These are phyloP conservation scores for Xiphophorus maculatus DNA, from an alignment of 2,113 vertebrate species.

Conservation along the genomic window DNA sequence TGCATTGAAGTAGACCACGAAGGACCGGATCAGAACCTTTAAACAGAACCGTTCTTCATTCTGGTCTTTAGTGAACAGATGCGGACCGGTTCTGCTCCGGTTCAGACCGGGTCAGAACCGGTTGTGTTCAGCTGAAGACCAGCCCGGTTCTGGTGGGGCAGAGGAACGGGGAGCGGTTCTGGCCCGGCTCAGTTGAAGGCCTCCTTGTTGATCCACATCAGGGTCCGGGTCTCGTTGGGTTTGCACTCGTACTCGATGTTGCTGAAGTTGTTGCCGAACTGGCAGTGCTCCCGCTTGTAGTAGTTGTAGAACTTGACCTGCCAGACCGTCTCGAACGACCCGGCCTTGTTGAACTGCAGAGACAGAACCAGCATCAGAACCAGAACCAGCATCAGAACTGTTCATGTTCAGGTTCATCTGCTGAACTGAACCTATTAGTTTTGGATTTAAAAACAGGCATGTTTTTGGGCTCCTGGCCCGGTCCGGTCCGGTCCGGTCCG, in stretches of 20 bases:
- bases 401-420: neutral
- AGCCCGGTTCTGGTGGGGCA: neutral
- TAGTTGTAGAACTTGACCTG: conserved; percentile 99
- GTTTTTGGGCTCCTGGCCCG: too few relatives aligned
- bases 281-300: conserved; percentile 97
- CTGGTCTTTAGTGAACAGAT: neutral
- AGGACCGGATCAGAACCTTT: neutral
- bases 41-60: neutral
- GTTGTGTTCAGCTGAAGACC: neutral
- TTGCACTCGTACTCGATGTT: conserved; percentile 96
- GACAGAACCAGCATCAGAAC: neutral
- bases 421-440: too few relatives aligned
- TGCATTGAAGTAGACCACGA: neutral
- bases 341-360: conserved; percentile 89
- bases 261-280: conserved; percentile 94
- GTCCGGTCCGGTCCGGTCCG: too few relatives aligned
- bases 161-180: neutral
- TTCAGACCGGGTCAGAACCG: too few relatives aligned
- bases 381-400: neutral
- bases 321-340: conserved; percentile 94
- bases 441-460: too few relatives aligned
- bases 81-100: too few relatives aligned
- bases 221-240: conserved; percentile 95
- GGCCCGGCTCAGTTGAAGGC: conserved; percentile 85
- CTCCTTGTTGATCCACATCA: conserved; percentile 99